Base-by-base conservation (phyloP, 2,797 vertebrate species). In the Nothura maculosa region DNA sequence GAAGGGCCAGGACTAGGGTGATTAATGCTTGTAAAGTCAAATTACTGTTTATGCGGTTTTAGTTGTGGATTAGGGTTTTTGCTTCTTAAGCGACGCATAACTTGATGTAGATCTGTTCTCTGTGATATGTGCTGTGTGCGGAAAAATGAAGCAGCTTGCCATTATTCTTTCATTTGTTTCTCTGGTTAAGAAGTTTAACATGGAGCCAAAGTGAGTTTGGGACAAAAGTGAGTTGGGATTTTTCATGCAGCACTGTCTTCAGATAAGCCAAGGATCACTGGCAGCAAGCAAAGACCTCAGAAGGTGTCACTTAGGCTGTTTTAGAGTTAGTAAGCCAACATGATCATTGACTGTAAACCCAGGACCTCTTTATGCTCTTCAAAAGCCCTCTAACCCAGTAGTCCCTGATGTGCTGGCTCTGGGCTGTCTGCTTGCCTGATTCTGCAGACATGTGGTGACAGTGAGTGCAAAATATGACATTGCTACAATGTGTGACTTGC, bases 381-480 rank as follows among this genome's bases (percentile, higher is more conserved):
- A 30, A 20, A 55, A 55, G 30, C 5, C 52, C 28, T 55, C 52
- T n/a, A 19, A 30, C 19, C 28, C 30, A n/a, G 52, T 19, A 11
- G 9, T 55, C 28, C 17, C 52, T n/a, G 28, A 19, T n/a, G 52
- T n/a, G 52, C 52, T 19, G 52, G 28, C 30, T n/a, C 28, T 19
- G 52, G 52, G 30, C 52, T 12, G 30, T n/a, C 17, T 55, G 54
- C 54, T 55, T n/a, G 30, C 6, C 10, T 55, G 52, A 28, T 19
- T 17, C 52, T 55, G 54, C 54, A 55, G 54, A n/a, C 30, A 30
- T 55, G 28, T 21, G 45, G 55, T 58, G 72, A 34, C 27, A 22
- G 42, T 0, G 1, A n/a, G 18, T 2, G 48, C 30, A 0, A 4
- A 84, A 10, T 2, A 21, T 4, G 4, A 19, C 1, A 0, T 12